Conservation (phyloP, 2,888 invertebrate genomes). For the Embidobia sp. region DNA sequence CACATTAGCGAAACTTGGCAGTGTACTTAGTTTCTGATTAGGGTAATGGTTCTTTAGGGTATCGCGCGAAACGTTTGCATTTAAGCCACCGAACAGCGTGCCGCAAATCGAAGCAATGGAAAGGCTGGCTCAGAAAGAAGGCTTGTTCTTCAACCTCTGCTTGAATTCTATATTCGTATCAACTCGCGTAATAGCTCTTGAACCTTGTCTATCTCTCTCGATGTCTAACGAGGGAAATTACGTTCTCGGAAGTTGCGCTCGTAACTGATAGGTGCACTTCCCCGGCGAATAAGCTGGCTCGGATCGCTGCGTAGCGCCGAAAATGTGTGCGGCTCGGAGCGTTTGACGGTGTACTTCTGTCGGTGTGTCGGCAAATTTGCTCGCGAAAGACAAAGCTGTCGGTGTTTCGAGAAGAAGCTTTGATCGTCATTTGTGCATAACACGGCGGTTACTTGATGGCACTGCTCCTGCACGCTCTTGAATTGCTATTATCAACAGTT, state of each 20-base stretch:
- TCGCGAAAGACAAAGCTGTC: slow-evolving; percentile 59
- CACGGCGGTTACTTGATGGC: slow-evolving; percentile 52
- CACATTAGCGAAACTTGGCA: background rate
- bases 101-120: too few relatives aligned
- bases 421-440: slow-evolving; percentile 62
- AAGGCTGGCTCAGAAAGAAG: background rate
- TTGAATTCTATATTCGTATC: slow-evolving; percentile 36
- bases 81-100: too few relatives aligned
- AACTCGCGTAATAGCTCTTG: slow-evolving; percentile 26
- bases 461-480: slow-evolving; percentile 37
- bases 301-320: slow-evolving; percentile 36
- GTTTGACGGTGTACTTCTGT: slow-evolving; percentile 34
- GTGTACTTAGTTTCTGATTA: too few relatives aligned
- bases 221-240: slow-evolving; percentile 52
- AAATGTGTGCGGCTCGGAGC: slow-evolving; percentile 46
- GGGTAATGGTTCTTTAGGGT: too few relatives aligned
- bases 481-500: slow-evolving; percentile 60
- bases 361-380: slow-evolving; percentile 55
- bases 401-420: slow-evolving; percentile 46
- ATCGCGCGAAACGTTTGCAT: too few relatives aligned
- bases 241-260: slow-evolving; percentile 49
- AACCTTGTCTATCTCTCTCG: slow-evolving; percentile 6
- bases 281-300: slow-evolving; percentile 42
- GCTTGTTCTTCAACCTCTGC: background rate
- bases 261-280: slow-evolving; percentile 57